Evolutionary conservation across 2,888 invertebrate species (phyloP).

Genomic region (Ethmia dodecea): DNA sequence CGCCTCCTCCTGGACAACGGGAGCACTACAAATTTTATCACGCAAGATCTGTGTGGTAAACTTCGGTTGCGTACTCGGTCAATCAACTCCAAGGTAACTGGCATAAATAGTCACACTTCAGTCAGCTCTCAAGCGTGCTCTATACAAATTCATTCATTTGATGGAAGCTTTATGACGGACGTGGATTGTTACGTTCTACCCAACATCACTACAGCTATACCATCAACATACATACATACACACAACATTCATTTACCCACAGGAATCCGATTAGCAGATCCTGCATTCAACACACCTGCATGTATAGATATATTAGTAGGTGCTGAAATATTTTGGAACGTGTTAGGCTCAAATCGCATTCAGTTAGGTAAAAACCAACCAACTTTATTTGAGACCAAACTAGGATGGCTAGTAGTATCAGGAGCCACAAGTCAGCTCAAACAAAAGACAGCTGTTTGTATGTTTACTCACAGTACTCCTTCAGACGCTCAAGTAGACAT

Average conservation of each 20-base stretch:
- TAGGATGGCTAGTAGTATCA: too few species aligned
- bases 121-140: slow-evolving; percentile 2
- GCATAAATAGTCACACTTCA: slow-evolving; percentile 10
- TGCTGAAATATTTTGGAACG: slow-evolving; percentile 12
- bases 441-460: not conserved
- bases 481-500: not conserved
- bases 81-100: slow-evolving; percentile 9
- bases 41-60: not conserved
- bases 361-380: slow-evolving; percentile 10
- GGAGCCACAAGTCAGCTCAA: slow-evolving; percentile 2
- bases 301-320: slow-evolving; percentile 11
- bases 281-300: slow-evolving; percentile 7
- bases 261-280: slow-evolving; percentile 15
- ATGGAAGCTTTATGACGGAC: not conserved
- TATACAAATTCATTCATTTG: not conserved
- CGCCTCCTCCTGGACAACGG: slow-evolving; percentile 12
- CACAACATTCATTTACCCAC: not conserved
- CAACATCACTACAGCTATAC: slow-evolving; percentile 4
- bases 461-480: not conserved
- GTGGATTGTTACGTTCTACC: slow-evolving; percentile 9
- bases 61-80: not conserved
- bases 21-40: slow-evolving; percentile 12
- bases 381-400: slow-evolving; percentile 7
- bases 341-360: slow-evolving; percentile 2
- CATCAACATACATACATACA: slow-evolving; percentile 2